These are phyloP conservation scores for Procambarus clarkii DNA, from an alignment of 1,140 invertebrate genomes.

Conservation along the genomic window DNA sequence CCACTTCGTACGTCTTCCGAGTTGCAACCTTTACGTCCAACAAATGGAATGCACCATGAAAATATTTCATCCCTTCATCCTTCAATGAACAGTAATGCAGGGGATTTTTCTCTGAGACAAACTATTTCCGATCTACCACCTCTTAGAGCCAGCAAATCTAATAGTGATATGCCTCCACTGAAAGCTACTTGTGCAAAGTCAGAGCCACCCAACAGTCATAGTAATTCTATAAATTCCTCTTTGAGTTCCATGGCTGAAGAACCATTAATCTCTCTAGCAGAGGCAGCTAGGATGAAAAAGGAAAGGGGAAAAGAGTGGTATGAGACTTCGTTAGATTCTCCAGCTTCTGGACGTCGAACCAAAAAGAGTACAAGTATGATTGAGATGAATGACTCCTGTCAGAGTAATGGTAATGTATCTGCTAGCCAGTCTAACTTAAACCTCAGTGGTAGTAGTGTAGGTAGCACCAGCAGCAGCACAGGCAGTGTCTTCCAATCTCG, in stretches of 20 bases:
- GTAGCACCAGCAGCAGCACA: slow-evolving; percentile 57
- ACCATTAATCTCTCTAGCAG: slow-evolving; percentile 68
- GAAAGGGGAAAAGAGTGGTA: slow-evolving; percentile 83
- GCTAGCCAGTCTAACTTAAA: slow-evolving; percentile 58
- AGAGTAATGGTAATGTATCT: slow-evolving; percentile 64
- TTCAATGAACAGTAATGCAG: slow-evolving; percentile 45
- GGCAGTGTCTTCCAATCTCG: slow-evolving; percentile 62
- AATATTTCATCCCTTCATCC: slow-evolving; percentile 45
- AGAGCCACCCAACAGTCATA: slow-evolving; percentile 44
- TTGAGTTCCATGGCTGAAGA: slow-evolving; percentile 57
- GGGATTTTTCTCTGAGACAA: slow-evolving; percentile 39
- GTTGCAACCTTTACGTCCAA: slow-evolving; percentile 62
- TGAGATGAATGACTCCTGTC: slow-evolving; percentile 63
- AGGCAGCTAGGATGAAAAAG: slow-evolving; percentile 72
- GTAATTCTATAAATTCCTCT: slow-evolving; percentile 43
- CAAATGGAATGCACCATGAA: slow-evolving; percentile 58
- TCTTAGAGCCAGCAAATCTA: slow-evolving; percentile 66
- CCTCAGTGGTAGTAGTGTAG: slow-evolving; percentile 56
- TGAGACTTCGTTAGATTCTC: slow-evolving; percentile 84
- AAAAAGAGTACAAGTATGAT: slow-evolving; percentile 59
- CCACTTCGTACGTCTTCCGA: slow-evolving; percentile 54
- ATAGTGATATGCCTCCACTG: slow-evolving; percentile 68
- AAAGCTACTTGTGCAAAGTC: slow-evolving; percentile 58
- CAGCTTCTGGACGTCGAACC: slow-evolving; percentile 71
- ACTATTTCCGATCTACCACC: slow-evolving; percentile 49